These are phyloP conservation scores for Mythimna albipuncta DNA, from an alignment of 2,888 invertebrate species.

Conservation along the genomic window DNA sequence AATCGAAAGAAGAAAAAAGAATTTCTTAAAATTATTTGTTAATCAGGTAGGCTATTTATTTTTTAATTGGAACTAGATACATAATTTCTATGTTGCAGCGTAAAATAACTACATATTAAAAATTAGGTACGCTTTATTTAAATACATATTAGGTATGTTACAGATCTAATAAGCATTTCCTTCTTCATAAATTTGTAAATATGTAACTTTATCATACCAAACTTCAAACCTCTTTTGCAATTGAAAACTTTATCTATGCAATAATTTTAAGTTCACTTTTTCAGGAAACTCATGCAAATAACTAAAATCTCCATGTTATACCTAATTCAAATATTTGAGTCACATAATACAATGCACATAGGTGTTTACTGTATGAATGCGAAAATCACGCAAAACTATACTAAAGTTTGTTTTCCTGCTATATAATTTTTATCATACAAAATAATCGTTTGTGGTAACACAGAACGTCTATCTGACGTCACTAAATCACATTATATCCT, in stretches of 20 bases:
- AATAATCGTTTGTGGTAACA: conserved; percentile 39
- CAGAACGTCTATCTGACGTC: conserved; percentile 35
- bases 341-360: not conserved
- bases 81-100: no score
- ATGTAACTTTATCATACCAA: not conserved
- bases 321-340: conserved; percentile 6
- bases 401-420: conserved; percentile 26
- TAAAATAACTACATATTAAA: no score
- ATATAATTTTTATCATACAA: conserved; percentile 37
- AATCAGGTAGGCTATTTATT: no score
- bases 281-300: not conserved
- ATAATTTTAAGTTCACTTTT: conserved; percentile 8
- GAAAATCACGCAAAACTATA: conserved; percentile 19
- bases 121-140: no score
- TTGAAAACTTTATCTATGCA: not conserved
- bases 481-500: conserved; percentile 49
- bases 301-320: conserved; percentile 7
- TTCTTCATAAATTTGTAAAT: no score
- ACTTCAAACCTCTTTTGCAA: not conserved
- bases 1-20: no score
- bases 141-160: no score
- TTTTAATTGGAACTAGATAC: no score
- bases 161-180: no score
- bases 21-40: no score
- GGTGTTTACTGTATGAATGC: conserved; percentile 4